phyloP scores from a whole-genome alignment of 2,797 vertebrate species.

The Enteromius fasciolatus region DNA sequence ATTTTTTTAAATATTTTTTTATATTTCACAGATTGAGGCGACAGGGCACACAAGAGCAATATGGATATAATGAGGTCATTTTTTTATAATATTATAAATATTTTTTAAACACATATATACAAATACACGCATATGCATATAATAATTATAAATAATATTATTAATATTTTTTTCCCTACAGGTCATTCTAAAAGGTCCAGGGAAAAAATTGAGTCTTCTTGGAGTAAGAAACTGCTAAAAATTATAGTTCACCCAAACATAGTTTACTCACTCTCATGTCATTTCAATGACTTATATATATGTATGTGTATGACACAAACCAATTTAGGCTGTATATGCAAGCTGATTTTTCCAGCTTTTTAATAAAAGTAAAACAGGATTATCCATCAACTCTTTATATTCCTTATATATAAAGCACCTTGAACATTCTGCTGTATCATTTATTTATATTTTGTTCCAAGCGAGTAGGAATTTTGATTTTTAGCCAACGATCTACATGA shows the following conservation, averaged over 20 bases:
- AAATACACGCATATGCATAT: background rate
- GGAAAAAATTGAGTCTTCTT: slow-evolving; percentile 80
- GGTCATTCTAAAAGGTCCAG: slow-evolving; percentile 80
- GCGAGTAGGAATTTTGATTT: background rate
- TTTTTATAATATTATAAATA: background rate
- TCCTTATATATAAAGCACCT: background rate
- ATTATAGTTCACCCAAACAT: background rate
- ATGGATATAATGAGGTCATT: slow-evolving; percentile 80
- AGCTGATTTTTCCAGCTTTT: background rate
- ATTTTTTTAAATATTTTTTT: slow-evolving; percentile 11
- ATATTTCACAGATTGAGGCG: slow-evolving; percentile 72
- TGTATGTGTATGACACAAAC: no score
- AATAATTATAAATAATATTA: background rate
- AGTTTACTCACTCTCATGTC: no score
- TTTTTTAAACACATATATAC: background rate
- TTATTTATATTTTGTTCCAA: background rate
- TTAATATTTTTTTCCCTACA: slow-evolving; percentile 55
- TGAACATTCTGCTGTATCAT: background rate
- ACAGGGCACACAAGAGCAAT: slow-evolving; percentile 74
- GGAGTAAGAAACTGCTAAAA: slow-evolving; percentile 73
- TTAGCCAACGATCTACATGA: background rate
- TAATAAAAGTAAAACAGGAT: background rate
- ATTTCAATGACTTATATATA: background rate
- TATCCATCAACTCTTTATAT: background rate
- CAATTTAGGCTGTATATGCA: background rate